Evolutionary conservation across 2,113 vertebrate species (phyloP), one percentile per base, ranked within the genome.

Genomic region (Zapornia atra): DNA sequence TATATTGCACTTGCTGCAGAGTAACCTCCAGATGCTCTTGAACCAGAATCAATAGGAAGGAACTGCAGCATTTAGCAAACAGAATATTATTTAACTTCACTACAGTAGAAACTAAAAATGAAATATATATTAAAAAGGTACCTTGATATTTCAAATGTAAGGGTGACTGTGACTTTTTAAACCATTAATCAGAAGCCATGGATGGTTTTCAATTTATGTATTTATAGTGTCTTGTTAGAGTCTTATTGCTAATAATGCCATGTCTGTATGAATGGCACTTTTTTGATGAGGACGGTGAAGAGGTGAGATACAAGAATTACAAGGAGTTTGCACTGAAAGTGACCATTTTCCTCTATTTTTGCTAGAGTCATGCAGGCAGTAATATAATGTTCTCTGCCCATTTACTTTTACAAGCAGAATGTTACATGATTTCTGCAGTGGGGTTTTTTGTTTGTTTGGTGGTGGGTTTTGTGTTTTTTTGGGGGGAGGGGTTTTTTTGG

Each of bases 361-460:
- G 19, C 50, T 95, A 91, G 57, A 66, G 36, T 15, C 83, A 6
- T 90, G 9, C 16, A 54, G 70, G 5, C 21, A 77, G 28, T 68
- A 57, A 15, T 90, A 73, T 33, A 33, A 86, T 82, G 34, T 82
- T 48, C 31, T 82, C 77, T 82, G 33, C 15, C 63, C 44, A n/a
- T 85, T 95, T 87, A 70, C 88, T 94, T 95, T 94, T 90, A 59
- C 15, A 93, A 93, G 65, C 4, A 50, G 8, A 84, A n/a, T 92
- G 63, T 88, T 50, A 65, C 71, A 90, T 5, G 6, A 7, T 71
- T 85, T 96, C 90, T 79, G 59, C 71, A 90, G 51, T 17, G 44
- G 44, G 44, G 3, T 46, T 44, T 44, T 44, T 46, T 46, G 44
- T 44, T 44, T 44, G 44, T 46, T 46, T 46, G 44, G 44, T 44